Percentiles rank a stretch among this genome's conserved stretches.
Conservation (phyloP, 2,113 vertebrate genomes). For the Oryzias celebensis region DNA sequence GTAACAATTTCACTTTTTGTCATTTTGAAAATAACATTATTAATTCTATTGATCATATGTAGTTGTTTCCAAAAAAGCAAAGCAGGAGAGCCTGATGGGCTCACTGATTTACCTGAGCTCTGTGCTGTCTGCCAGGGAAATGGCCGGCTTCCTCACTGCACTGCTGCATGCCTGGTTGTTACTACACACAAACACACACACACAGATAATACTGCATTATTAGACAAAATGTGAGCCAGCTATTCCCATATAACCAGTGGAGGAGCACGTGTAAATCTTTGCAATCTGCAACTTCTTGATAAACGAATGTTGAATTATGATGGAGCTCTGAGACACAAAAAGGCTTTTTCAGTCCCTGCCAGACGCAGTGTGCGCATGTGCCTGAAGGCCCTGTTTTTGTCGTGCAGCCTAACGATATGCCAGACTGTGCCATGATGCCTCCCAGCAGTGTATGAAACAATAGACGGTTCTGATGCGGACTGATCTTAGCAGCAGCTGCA, state of each 20-base stretch:
- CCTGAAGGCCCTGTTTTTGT: slow-evolving; percentile 3
- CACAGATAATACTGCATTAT: neutral
- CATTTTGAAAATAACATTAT: too few species aligned
- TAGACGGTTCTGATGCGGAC: slow-evolving; percentile 30
- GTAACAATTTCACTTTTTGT: too few species aligned
- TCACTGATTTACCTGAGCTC: slow-evolving; percentile 86
- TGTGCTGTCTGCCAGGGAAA: slow-evolving; percentile 95
- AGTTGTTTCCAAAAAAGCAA: neutral
- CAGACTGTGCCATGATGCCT: slow-evolving; percentile 21
- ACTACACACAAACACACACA: slow-evolving; percentile 66
- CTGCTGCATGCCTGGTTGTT: slow-evolving; percentile 94
- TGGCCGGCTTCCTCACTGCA: slow-evolving; percentile 90
- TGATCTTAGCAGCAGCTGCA: slow-evolving; percentile 34
- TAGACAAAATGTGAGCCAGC: neutral
- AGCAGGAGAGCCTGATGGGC: neutral
- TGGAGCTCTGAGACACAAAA: neutral
- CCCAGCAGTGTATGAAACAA: slow-evolving; percentile 42
- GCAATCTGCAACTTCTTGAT: neutral
- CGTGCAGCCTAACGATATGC: slow-evolving; percentile 8
- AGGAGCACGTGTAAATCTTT: neutral
- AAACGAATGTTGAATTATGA: neutral
- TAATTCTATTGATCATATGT: too few species aligned
- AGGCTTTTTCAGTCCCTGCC: neutral
- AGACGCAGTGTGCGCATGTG: slow-evolving; percentile 5
- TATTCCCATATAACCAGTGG: neutral